A percentile compares a stretch with the other conserved stretches of the same genome.
Conservation (phyloP, 2,113 vertebrate species). For the Poeciliopsis prolifica region DNA sequence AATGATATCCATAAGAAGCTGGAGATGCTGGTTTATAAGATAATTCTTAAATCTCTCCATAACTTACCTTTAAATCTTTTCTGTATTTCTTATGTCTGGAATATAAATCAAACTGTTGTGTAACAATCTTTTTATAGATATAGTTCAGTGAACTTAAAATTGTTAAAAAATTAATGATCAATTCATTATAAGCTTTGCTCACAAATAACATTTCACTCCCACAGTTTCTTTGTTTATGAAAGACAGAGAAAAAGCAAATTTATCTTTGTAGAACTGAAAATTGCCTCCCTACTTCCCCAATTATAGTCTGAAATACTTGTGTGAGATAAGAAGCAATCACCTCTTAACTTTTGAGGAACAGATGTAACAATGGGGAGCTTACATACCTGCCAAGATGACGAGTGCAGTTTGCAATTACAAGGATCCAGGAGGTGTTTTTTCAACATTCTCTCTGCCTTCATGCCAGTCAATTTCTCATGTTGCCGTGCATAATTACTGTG, state of each 20-base stretch:
- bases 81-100: not conserved
- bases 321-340: constrained; percentile 6
- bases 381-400: constrained; percentile 23
- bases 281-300: constrained; percentile 1
- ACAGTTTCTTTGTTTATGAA: not conserved
- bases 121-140: not conserved
- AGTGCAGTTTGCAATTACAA: constrained; percentile 53
- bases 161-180: not conserved
- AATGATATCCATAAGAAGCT: no score
- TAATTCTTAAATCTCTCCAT: no score
- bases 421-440: constrained; percentile 21
- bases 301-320: not conserved
- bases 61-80: no score
- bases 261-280: not conserved
- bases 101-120: not conserved
- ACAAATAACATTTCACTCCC: not conserved
- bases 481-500: constrained; percentile 69
- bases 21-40: no score
- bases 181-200: not conserved
- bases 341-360: not conserved
- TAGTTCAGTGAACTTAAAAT: not conserved
- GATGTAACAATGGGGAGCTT: constrained; percentile 23
- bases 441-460: constrained; percentile 12
- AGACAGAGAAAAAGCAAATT: not conserved
- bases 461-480: constrained; percentile 48